phyloP scores from a whole-genome alignment of 2,888 invertebrate genomes.

The Folsomia candida region DNA sequence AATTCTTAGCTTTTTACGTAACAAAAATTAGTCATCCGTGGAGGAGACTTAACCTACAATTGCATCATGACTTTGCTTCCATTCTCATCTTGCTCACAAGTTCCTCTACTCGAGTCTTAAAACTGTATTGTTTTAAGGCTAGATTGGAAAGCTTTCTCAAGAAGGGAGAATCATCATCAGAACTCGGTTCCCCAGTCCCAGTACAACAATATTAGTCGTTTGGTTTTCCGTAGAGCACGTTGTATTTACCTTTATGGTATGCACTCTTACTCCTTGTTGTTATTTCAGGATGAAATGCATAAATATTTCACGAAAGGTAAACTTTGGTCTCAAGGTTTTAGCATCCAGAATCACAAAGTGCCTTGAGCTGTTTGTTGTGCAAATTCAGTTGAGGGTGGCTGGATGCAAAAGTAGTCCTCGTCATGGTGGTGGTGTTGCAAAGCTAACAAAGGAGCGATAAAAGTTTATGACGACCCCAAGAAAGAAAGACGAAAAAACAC shows the following conservation, averaged over 20 bases:
- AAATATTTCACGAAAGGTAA: constrained; percentile 10
- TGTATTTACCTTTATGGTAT: neutral
- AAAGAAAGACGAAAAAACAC: neutral
- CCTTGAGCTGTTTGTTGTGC: neutral
- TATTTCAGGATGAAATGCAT: neutral
- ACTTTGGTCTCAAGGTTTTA: constrained; percentile 9
- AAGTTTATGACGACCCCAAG: neutral
- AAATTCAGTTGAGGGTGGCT: neutral
- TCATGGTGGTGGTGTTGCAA: neutral
- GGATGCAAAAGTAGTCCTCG: neutral
- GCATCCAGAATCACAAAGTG: neutral
- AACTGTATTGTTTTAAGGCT: neutral
- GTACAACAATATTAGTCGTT: no score
- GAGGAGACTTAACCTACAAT: no score
- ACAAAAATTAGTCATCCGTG: no score
- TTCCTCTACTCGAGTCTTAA: neutral
- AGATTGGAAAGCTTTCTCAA: neutral
- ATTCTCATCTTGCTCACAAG: no score
- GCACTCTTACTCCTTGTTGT: neutral
- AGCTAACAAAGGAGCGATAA: neutral
- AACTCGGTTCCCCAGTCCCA: neutral
- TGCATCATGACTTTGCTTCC: no score
- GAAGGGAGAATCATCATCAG: neutral
- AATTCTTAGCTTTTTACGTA: no score
- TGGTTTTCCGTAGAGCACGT: no score